Base-by-base conservation (phyloP, 2,888 invertebrate species). In the Zygaena filipendulae region DNA sequence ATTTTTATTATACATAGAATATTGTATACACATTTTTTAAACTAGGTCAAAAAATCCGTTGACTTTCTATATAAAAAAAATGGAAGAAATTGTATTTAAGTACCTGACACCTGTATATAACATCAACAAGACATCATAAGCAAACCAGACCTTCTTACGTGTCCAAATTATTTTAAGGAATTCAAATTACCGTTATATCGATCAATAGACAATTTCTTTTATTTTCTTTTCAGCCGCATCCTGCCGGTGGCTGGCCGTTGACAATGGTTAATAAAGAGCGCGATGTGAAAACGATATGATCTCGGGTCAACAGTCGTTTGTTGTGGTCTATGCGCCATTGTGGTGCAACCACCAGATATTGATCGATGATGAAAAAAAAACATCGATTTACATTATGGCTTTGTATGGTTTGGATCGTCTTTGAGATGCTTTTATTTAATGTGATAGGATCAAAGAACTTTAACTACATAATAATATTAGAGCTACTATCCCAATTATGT, bases 271-370 rank as follows among this genome's bases (percentile, higher is more conserved):
- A 58, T 59, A 61, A 56, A 62, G 60, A 59, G 56, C 56, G 55
- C 41, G 30, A 34, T 22, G 38, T 57, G 59, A 50, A 62, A 63
- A 49, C 59, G 71, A 71, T 72, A 70, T 49, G 54, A 66, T 67
- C 64, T 62, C 49, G 50, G 59, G 59, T 61, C 66, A 66, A 66
- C 60, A 64, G 61, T 59, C 57, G 52, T 50, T 52, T 61, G 58
- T 59, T 58, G 64, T 62, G 62, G 64, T 56, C 45, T 45, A 36
- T 38, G 38, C 29, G 38, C 16, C 52, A 59, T 63, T 68, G 62
- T 67, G 52, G 54, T 49, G 35, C 41, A 33, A 47, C 38, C 42
- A 32, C 38, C 16, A 55, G 59, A 61, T 66, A 60, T 52, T 49
- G 51, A 66, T 63, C 59, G 59, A 59, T 49, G 53, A 52, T 53